Evolutionary conservation across 2,113 vertebrate species (phyloP).

Genomic region (Oncorhynchus keta): DNA sequence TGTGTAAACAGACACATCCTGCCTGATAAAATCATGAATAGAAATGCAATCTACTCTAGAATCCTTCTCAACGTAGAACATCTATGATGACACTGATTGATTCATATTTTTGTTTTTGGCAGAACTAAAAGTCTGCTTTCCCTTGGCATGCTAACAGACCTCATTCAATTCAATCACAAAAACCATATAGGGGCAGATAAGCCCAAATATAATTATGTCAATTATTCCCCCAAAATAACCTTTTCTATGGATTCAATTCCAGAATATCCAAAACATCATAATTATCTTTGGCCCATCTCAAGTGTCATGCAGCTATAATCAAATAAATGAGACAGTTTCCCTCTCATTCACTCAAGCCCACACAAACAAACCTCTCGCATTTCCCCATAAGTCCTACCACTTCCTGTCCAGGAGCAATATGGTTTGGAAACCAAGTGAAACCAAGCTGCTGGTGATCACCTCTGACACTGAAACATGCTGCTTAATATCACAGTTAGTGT

Average conservation of each 20-base stretch:
- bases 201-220: too few relatives aligned
- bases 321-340: background rate
- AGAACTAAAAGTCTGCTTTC: background rate
- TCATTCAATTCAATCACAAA: background rate
- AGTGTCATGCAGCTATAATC: background rate
- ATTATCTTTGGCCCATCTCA: too few relatives aligned
- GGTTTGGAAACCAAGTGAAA: background rate
- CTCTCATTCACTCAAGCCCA: background rate
- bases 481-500: background rate
- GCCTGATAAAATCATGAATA: background rate
- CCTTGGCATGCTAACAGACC: background rate
- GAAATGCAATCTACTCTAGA: background rate
- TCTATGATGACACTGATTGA: background rate
- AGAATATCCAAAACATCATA: too few relatives aligned
- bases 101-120: background rate
- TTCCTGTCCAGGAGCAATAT: background rate
- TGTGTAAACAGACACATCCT: conserved; percentile 1
- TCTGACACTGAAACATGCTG: background rate
- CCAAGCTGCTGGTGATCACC: background rate
- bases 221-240: too few relatives aligned
- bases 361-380: background rate
- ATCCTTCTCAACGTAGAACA: background rate
- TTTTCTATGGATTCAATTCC: too few relatives aligned
- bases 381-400: background rate
- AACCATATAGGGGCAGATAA: too few relatives aligned